phyloP scores from a whole-genome alignment of 2,113 vertebrate species.

The Jacana jacana region DNA sequence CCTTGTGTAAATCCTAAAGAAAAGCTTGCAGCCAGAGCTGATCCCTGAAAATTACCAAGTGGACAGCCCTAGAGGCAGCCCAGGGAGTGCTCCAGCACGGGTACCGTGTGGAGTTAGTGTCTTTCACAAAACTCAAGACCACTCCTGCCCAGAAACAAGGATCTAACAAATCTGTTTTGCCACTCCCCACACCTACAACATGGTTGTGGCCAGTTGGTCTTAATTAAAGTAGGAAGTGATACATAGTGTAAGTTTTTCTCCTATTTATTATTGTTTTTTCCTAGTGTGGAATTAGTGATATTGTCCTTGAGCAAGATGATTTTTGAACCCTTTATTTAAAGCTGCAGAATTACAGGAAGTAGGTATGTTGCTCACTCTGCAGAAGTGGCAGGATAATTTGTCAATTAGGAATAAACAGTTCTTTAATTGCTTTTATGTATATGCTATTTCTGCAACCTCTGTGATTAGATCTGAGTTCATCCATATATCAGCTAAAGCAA shows the following conservation, averaged over 20 bases:
- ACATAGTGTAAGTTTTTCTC: not conserved
- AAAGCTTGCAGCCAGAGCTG: not conserved
- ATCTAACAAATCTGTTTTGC: not conserved
- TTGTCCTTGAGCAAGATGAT: not conserved
- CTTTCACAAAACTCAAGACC: not conserved
- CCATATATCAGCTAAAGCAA: constrained; percentile 37
- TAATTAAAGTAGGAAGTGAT: not conserved
- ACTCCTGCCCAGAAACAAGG: not conserved
- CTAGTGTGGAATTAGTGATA: constrained; percentile 13
- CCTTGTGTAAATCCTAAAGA: not conserved
- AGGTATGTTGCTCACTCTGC: constrained; percentile 35
- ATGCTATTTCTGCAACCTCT: constrained; percentile 60
- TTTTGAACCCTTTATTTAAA: constrained; percentile 53
- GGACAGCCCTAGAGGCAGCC: not conserved
- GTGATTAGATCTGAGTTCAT: constrained; percentile 60
- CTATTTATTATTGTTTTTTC: not conserved
- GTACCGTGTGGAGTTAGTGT: not conserved
- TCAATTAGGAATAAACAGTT: constrained; percentile 66
- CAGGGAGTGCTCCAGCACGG: not conserved
- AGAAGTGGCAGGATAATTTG: constrained; percentile 61
- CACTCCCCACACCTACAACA: not conserved
- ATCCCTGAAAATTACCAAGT: not conserved
- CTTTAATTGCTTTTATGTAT: constrained; percentile 53
- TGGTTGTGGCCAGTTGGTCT: not conserved
- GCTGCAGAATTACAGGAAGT: constrained; percentile 56